A percentile compares a stretch with the other conserved stretches of the same genome.
Conservation (phyloP, 2,888 invertebrate genomes). For the Argyresthia goedartella region DNA sequence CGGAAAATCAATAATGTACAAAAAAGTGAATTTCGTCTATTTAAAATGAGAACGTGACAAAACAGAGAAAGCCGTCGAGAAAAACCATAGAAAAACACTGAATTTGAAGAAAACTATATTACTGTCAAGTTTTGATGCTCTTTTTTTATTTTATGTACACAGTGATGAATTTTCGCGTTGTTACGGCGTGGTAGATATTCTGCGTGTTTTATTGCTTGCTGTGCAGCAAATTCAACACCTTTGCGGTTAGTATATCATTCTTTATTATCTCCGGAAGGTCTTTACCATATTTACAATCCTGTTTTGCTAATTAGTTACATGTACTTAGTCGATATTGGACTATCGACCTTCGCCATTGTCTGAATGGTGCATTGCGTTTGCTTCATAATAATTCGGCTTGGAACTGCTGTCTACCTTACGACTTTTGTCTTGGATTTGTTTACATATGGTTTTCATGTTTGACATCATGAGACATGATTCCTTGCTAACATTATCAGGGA, state of each 20-base stretch:
- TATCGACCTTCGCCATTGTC: constrained; percentile 70
- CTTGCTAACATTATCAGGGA: no score
- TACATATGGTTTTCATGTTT: no score
- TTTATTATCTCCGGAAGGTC: background rate
- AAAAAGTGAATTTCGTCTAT: constrained; percentile 55
- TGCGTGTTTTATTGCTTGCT: constrained; percentile 54
- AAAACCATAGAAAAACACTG: constrained; percentile 38
- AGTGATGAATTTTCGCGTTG: constrained; percentile 68
- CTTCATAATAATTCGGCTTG: constrained; percentile 12
- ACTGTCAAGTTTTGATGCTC: constrained; percentile 65
- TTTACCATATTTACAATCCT: constrained; percentile 1
- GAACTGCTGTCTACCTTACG: no score
- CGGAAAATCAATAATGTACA: constrained; percentile 59
- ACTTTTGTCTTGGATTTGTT: no score
- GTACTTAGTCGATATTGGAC: constrained; percentile 28
- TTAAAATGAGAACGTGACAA: constrained; percentile 71
- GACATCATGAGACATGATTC: no score
- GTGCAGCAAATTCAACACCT: constrained; percentile 55
- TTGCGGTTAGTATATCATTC: constrained; percentile 51
- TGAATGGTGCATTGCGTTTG: constrained; percentile 70
- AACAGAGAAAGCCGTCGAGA: constrained; percentile 57
- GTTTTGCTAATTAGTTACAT: constrained; percentile 14
- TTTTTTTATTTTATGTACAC: constrained; percentile 70
- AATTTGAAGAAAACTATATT: constrained; percentile 49
- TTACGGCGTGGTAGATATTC: constrained; percentile 68